A percentile compares a stretch with the other conserved stretches of the same genome.
Evolutionary conservation across 2,113 vertebrate species (phyloP).

Genomic region (Pachycephala philippinensis): DNA sequence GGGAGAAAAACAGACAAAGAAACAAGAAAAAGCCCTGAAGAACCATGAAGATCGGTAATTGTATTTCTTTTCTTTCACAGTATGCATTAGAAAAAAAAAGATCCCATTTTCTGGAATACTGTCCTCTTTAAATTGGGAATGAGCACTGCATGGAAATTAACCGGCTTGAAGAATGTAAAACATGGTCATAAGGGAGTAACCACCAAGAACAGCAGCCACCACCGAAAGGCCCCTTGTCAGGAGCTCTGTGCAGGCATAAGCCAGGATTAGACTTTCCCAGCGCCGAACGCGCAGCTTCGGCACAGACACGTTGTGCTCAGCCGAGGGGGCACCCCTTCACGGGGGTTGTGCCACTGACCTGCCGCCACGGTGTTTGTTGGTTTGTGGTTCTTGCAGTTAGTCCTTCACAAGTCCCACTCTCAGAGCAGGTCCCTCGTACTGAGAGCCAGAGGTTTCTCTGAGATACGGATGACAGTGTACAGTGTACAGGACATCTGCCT

Average conservation of each 20-base stretch:
- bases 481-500: constrained; percentile 60
- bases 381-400: constrained; percentile 2
- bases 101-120: constrained; percentile 81
- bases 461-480: constrained; percentile 32
- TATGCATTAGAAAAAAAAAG: constrained; percentile 86
- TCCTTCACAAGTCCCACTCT: neutral
- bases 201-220: constrained; percentile 72
- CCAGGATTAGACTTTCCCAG: constrained; percentile 57
- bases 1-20: constrained; percentile 41
- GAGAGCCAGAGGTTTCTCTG: constrained; percentile 15
- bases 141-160: constrained; percentile 81
- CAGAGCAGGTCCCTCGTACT: constrained; percentile 48
- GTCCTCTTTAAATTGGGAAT: constrained; percentile 80
- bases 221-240: constrained; percentile 61
- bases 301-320: constrained; percentile 47
- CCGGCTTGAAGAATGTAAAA: constrained; percentile 78
- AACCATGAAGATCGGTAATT: constrained; percentile 77
- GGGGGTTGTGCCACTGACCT: constrained; percentile 38
- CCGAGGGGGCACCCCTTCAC: constrained; percentile 56
- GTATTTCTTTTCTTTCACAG: constrained; percentile 85
- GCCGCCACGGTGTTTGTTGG: neutral
- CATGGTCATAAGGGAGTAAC: constrained; percentile 74
- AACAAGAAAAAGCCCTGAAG: constrained; percentile 28
- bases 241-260: constrained; percentile 61
- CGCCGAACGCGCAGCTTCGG: neutral